A percentile compares a stretch with the other conserved stretches of the same genome.
Conservation (phyloP, 2,888 invertebrate genomes). For the Leucoma salicis region DNA sequence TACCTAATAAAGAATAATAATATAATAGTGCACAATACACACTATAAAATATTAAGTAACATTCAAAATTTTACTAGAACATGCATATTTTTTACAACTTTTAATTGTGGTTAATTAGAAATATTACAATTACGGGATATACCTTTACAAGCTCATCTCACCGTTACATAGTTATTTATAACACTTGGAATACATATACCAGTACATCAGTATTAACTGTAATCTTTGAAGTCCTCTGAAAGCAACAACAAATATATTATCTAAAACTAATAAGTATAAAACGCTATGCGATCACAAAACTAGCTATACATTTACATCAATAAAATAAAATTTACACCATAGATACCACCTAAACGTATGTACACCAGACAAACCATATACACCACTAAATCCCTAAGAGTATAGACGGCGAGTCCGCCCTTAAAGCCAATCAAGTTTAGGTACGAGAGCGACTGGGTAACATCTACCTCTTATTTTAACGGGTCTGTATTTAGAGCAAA, state of each 20-base stretch:
- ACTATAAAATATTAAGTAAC: no score
- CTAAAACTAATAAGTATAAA: slow-evolving; percentile 59
- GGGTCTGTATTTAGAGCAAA: no score
- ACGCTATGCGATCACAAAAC: slow-evolving; percentile 78
- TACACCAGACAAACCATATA: slow-evolving; percentile 78
- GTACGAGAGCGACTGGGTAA: no score
- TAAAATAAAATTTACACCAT: slow-evolving; percentile 77
- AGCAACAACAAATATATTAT: slow-evolving; percentile 40
- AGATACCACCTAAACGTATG: slow-evolving; percentile 68
- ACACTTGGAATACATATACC: slow-evolving; percentile 20
- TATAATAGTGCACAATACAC: no score
- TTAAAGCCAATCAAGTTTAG: background rate
- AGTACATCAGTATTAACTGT: slow-evolving; percentile 28
- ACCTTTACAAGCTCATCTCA: slow-evolving; percentile 35
- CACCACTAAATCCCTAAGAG: slow-evolving; percentile 50
- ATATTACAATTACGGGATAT: no score
- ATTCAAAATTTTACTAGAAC: no score
- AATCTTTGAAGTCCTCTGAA: slow-evolving; percentile 42
- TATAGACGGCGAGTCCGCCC: background rate
- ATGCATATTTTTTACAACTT: no score
- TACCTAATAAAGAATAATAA: no score
- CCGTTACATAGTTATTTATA: slow-evolving; percentile 22
- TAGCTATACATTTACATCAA: slow-evolving; percentile 64
- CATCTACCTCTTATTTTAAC: no score
- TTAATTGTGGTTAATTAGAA: no score